A percentile compares a stretch with the other conserved stretches of the same genome.
These are phyloP conservation scores for Parasteatoda tepidariorum DNA, from an alignment of 1,140 invertebrate genomes.

Conservation along the genomic window DNA sequence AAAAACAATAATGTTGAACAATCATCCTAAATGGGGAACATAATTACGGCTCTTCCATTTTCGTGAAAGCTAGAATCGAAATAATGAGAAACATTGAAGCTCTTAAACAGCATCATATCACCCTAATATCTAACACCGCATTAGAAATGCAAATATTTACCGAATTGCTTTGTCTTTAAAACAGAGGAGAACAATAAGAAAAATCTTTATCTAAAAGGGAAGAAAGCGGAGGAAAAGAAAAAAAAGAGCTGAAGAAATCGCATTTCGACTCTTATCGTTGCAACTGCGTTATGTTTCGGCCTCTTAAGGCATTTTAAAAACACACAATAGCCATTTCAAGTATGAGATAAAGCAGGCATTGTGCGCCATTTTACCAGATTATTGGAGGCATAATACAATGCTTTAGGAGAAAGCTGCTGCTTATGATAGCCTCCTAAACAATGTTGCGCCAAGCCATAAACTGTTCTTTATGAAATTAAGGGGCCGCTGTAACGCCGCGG, in stretches of 20 bases:
- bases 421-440: conserved; percentile 4
- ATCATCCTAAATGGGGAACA: too few relatives aligned
- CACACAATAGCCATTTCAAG: not conserved
- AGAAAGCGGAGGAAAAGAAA: not conserved
- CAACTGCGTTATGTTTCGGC: not conserved
- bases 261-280: not conserved
- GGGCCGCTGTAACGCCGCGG: not conserved
- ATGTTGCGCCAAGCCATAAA: not conserved
- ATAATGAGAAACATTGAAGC: too few relatives aligned
- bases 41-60: too few relatives aligned
- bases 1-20: too few relatives aligned
- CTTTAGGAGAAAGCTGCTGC: not conserved
- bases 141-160: conserved; percentile 27
- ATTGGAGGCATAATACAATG: not conserved
- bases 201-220: conserved; percentile 13
- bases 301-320: conserved; percentile 12
- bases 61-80: too few relatives aligned
- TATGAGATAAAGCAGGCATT: conserved; percentile 9
- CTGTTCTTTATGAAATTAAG: not conserved
- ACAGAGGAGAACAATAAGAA: not conserved
- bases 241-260: conserved; percentile 1
- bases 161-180: not conserved
- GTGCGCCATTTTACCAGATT: conserved; percentile 29
- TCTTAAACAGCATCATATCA: not conserved
- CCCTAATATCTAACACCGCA: not conserved